These are phyloP conservation scores for Cichlasoma orientale DNA, from an alignment of 2,797 vertebrate genomes.

Conservation along the genomic window DNA sequence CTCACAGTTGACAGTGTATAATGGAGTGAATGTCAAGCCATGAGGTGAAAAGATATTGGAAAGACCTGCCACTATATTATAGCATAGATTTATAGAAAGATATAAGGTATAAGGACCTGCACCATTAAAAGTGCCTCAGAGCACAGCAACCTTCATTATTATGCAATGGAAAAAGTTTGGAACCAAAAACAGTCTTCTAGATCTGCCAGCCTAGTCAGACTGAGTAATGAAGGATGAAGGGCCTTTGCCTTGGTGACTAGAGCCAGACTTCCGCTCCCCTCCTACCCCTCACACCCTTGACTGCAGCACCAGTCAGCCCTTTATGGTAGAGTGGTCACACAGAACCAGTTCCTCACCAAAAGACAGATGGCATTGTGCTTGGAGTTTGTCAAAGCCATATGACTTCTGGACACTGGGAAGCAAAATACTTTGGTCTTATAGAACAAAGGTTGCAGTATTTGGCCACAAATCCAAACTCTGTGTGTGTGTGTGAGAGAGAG, in stretches of 20 bases:
- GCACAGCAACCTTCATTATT: too few relatives aligned
- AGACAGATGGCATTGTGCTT: background rate
- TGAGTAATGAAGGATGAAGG: background rate
- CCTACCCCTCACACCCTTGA: background rate
- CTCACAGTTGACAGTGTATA: too few relatives aligned
- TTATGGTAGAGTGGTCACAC: background rate
- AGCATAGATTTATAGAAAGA: too few relatives aligned
- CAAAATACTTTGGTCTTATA: background rate
- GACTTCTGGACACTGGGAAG: background rate
- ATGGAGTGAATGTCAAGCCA: too few relatives aligned
- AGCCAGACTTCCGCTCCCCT: background rate
- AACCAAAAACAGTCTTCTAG: background rate
- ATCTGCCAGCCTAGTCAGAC: background rate
- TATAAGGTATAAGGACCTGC: too few relatives aligned
- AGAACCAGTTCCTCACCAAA: background rate
- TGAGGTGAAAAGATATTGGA: too few relatives aligned
- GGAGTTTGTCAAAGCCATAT: background rate
- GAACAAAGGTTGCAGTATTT: background rate
- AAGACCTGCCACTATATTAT: too few relatives aligned
- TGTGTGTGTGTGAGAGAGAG: too few relatives aligned
- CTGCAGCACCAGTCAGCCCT: background rate
- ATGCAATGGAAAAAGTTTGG: too few relatives aligned
- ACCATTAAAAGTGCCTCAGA: too few relatives aligned
- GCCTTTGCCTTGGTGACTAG: background rate
- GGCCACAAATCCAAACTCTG: background rate